Percentiles rank a stretch among this genome's conserved stretches.
Evolutionary conservation across 2,113 vertebrate genomes (phyloP).

Genomic region (Mola mola): DNA sequence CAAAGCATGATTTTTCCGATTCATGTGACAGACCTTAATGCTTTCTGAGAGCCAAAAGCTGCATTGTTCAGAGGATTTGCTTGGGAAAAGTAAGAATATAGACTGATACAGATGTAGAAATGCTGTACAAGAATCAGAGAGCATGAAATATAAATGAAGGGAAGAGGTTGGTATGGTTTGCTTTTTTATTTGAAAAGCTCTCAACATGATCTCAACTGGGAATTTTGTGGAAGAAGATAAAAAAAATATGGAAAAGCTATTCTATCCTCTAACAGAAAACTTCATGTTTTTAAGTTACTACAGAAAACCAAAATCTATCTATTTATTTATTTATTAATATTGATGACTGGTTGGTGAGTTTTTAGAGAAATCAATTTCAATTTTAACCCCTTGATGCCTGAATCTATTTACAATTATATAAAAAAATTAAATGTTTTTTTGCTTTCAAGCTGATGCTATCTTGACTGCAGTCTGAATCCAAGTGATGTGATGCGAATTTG

Average conservation of each 20-base stretch:
- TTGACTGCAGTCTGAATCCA: no score
- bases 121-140: slow-evolving; percentile 68
- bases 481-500: no score
- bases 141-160: slow-evolving; percentile 73
- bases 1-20: slow-evolving; percentile 53
- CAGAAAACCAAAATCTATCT: background rate
- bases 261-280: slow-evolving; percentile 25
- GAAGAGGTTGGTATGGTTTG: slow-evolving; percentile 65
- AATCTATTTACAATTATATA: no score
- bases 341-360: no score
- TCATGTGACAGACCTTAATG: slow-evolving; percentile 69
- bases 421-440: no score
- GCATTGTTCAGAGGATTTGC: slow-evolving; percentile 62
- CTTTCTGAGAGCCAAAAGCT: slow-evolving; percentile 63
- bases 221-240: slow-evolving; percentile 55
- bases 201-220: slow-evolving; percentile 70
- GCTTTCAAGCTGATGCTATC: no score
- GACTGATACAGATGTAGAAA: slow-evolving; percentile 73
- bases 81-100: slow-evolving; percentile 53
- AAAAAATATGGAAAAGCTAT: slow-evolving; percentile 64
- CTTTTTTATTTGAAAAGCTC: slow-evolving; percentile 63
- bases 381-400: no score
- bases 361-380: no score
- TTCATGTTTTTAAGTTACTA: background rate
- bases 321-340: no score